These are phyloP conservation scores for Macropus fuliginosus DNA, from an alignment of 2,797 vertebrate genomes.

Conservation along the genomic window DNA sequence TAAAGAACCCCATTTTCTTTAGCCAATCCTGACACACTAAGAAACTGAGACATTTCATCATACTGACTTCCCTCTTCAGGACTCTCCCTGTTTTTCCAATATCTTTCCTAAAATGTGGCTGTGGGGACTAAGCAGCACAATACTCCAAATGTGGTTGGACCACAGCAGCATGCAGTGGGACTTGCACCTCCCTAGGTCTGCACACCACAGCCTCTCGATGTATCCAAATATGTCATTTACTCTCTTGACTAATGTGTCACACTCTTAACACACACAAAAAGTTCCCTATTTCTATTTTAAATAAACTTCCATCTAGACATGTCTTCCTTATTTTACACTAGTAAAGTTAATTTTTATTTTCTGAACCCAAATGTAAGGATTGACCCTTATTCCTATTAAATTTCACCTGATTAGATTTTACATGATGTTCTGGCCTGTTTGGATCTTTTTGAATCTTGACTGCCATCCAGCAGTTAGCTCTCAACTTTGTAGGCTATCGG, in stretches of 20 bases:
- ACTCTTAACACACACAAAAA: not conserved
- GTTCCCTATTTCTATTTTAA: not conserved
- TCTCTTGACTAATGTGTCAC: not conserved
- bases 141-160: not conserved
- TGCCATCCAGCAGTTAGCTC: not conserved
- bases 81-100: not conserved
- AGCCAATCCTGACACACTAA: not conserved
- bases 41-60: not conserved
- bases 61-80: not conserved
- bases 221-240: not conserved
- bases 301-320: not conserved
- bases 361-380: not conserved
- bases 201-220: not conserved
- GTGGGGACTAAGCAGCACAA: not conserved
- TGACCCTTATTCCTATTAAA: not conserved
- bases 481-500: not conserved
- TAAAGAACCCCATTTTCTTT: not conserved
- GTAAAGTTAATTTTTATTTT: not conserved
- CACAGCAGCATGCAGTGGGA: not conserved
- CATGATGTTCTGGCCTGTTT: not conserved
- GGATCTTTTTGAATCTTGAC: not conserved
- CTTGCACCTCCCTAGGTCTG: not conserved
- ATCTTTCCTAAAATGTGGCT: not conserved
- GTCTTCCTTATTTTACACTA: not conserved
- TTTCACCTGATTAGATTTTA: not conserved